A percentile compares a stretch with the other conserved stretches of the same genome.
These are phyloP conservation scores for Rissa tridactyla DNA, from an alignment of 2,113 vertebrate species.

Conservation along the genomic window DNA sequence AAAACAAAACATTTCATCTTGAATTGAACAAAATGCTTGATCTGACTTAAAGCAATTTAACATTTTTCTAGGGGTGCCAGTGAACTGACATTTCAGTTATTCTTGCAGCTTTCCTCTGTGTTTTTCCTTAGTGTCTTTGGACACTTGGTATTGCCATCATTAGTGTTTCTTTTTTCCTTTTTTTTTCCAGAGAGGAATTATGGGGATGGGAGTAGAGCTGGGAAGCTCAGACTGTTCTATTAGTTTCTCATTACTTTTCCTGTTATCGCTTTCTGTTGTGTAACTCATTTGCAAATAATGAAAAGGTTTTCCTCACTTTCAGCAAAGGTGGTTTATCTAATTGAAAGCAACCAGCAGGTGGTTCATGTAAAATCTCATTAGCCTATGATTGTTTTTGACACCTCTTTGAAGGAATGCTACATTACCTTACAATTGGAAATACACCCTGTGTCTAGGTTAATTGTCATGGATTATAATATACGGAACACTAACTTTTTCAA, in stretches of 20 bases:
- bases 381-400: conserved; percentile 33
- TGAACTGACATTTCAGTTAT: background rate
- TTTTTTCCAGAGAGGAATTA: background rate
- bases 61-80: background rate
- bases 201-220: background rate
- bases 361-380: conserved; percentile 44
- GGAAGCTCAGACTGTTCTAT: background rate
- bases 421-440: background rate
- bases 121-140: background rate
- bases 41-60: background rate
- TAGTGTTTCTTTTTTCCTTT: background rate
- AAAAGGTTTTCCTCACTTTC: background rate
- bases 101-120: background rate
- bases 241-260: background rate
- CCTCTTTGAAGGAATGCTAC: conserved; percentile 26
- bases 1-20: background rate
- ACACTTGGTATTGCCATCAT: background rate
- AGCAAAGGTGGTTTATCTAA: conserved; percentile 33
- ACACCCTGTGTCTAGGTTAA: background rate
- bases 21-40: background rate
- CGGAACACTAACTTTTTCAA: background rate
- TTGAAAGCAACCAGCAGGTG: conserved; percentile 44
- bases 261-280: background rate
- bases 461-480: background rate
- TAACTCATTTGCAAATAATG: conserved; percentile 8